phyloP scores from a whole-genome alignment of 2,888 invertebrate species.

The Hypolimnas misippus region DNA sequence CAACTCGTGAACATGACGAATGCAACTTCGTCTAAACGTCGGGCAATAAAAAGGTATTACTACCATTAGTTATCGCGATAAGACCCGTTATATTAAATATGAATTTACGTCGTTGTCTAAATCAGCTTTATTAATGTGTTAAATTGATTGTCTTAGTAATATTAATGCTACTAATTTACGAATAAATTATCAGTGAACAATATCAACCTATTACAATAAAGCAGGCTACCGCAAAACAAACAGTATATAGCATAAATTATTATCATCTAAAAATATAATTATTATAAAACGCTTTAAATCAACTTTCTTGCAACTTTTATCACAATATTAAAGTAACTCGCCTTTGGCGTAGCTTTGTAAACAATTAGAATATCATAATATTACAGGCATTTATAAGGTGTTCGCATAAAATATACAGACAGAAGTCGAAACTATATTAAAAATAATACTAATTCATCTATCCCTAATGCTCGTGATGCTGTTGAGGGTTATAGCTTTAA shows the following conservation, averaged over 20 bases:
- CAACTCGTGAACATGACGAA: no score
- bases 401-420: constrained; percentile 34
- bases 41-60: no score
- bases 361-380: constrained; percentile 34
- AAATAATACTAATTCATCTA: no score
- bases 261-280: constrained; percentile 46
- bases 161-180: no score
- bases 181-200: constrained; percentile 10
- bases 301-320: constrained; percentile 58
- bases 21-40: no score
- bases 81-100: no score
- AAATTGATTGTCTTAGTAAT: no score
- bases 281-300: constrained; percentile 50
- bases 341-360: constrained; percentile 66
- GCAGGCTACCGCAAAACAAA: constrained; percentile 36
- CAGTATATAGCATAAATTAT: constrained; percentile 34
- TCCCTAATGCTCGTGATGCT: no score
- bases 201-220: constrained; percentile 37
- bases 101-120: no score
- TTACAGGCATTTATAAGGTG: constrained; percentile 24
- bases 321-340: constrained; percentile 69
- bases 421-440: no score
- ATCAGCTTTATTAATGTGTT: background rate
- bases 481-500: no score
- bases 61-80: no score